Percentiles rank a stretch among this genome's conserved stretches.
These are phyloP conservation scores for Dioctria linearis DNA, from an alignment of 2,888 invertebrate species.

Conservation along the genomic window DNA sequence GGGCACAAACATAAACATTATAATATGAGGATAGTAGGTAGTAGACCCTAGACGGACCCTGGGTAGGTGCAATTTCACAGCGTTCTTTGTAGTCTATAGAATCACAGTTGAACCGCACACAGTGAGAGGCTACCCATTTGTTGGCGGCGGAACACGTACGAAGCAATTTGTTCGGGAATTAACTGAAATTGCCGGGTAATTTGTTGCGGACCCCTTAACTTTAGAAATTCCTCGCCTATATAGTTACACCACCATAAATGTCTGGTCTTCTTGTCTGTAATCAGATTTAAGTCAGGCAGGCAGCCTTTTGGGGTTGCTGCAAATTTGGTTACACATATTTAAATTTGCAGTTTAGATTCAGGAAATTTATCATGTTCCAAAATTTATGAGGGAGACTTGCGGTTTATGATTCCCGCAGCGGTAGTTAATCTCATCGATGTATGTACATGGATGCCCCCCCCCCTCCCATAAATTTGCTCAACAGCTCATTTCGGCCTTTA, in stretches of 20 bases:
- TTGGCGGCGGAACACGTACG: conserved; percentile 37
- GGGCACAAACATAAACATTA: background rate
- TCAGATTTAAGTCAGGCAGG: conserved; percentile 16
- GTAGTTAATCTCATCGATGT: too few species aligned
- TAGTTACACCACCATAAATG: too few species aligned
- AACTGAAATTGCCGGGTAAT: conserved; percentile 49
- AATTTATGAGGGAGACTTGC: too few species aligned
- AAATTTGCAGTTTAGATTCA: too few species aligned
- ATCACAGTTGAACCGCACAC: background rate
- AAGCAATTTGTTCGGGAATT: conserved; percentile 42
- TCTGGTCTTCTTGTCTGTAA: background rate
- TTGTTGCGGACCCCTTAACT: conserved; percentile 27
- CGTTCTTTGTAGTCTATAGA: too few species aligned
- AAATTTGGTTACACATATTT: too few species aligned
- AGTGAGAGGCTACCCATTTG: conserved; percentile 5
- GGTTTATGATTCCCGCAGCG: too few species aligned
- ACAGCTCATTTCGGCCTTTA: too few species aligned
- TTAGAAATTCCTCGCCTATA: conserved; percentile 2
- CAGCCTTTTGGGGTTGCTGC: background rate
- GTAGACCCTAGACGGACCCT: background rate
- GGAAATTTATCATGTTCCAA: too few species aligned
- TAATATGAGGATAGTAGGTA: too few species aligned
- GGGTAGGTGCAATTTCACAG: background rate
- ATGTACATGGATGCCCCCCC: too few species aligned
- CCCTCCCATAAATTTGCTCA: too few species aligned